Base-by-base conservation (phyloP, 1,140 invertebrate species). In the Drosophila pseudoananassae region DNA sequence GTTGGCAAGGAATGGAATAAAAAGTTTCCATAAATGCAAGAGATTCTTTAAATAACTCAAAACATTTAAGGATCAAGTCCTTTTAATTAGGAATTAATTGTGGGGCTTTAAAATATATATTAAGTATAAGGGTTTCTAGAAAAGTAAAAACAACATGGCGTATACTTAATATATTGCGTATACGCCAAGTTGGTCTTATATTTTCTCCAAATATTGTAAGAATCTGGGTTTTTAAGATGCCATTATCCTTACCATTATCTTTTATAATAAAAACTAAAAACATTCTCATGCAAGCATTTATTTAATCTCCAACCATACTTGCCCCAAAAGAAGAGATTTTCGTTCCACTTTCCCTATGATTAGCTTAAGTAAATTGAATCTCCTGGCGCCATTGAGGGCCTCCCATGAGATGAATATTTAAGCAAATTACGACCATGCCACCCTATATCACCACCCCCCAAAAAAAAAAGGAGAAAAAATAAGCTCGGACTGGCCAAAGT, bases 321-420 rank as follows among this genome's bases (percentile, higher is more conserved):
- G 5, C 27, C 27, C 27, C 8, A 29, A 29, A 2, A 29, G 6
- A 29, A 31, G 8, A 31, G 9, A 27, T 27, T 27, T 27, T 31
- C 9, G 8, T 31, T 1, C 29, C 8, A 31, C 8, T 31, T 36
- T 36, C 17, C 1, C 43, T 20, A 20, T 46, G 64, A 69, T 56
- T 40, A 69, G 66, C 63, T 3, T 25, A 31, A 49, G 66, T 55
- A 69, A 56, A 56, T 69, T 69, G 47, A 69, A 69, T 69, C 66
- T 69, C 10, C 14, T 4, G 8, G 51, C 51, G n/a, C 51, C 31
- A 23, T n/a, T 20, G 40, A 64, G 31, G 49, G 29, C 29, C 61
- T 68, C 66, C 66, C 66, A 23, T 10, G 66, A 69, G 68, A 58
- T 71, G 47, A 71, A 71, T 71, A 71, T 71, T 71, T 71, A 71